Evolutionary conservation across 2,888 invertebrate genomes (phyloP).

Genomic region (Hydrotaea diabolus): DNA sequence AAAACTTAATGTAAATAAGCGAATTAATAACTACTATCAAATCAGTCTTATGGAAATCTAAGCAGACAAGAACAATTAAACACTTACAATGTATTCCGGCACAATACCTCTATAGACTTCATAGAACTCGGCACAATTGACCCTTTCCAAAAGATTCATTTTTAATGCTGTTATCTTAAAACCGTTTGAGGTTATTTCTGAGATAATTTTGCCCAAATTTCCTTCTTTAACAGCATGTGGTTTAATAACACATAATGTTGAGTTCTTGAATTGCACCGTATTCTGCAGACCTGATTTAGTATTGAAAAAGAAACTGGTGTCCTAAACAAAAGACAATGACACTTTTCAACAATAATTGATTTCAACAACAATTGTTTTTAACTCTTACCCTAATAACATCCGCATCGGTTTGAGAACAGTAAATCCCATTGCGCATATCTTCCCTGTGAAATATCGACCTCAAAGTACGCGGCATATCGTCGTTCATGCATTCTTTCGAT

Average conservation of each 20-base stretch:
- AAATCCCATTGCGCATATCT: slow-evolving; percentile 85
- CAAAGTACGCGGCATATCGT: slow-evolving; percentile 78
- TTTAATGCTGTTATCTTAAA: slow-evolving; percentile 90
- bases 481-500: slow-evolving; percentile 66
- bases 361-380: neutral
- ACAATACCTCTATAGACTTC: slow-evolving; percentile 96
- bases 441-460: slow-evolving; percentile 86
- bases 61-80: neutral
- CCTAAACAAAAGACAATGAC: slow-evolving; percentile 76
- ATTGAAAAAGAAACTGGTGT: slow-evolving; percentile 85
- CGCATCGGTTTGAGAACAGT: slow-evolving; percentile 84
- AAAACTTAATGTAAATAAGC: too few relatives aligned
- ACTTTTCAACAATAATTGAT: neutral
- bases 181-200: slow-evolving; percentile 87
- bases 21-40: too few relatives aligned
- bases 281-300: slow-evolving; percentile 81
- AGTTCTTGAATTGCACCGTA: slow-evolving; percentile 84
- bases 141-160: slow-evolving; percentile 89
- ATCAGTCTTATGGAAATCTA: too few relatives aligned
- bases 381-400: slow-evolving; percentile 70
- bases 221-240: slow-evolving; percentile 93
- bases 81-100: slow-evolving; percentile 86
- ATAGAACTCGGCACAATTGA: slow-evolving; percentile 94
- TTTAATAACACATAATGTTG: slow-evolving; percentile 92
- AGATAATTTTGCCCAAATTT: slow-evolving; percentile 86